Percentiles rank a stretch among this genome's conserved stretches.
Evolutionary conservation across 1,140 invertebrate genomes (phyloP).

Genomic region (Arctopsyche grandis): DNA sequence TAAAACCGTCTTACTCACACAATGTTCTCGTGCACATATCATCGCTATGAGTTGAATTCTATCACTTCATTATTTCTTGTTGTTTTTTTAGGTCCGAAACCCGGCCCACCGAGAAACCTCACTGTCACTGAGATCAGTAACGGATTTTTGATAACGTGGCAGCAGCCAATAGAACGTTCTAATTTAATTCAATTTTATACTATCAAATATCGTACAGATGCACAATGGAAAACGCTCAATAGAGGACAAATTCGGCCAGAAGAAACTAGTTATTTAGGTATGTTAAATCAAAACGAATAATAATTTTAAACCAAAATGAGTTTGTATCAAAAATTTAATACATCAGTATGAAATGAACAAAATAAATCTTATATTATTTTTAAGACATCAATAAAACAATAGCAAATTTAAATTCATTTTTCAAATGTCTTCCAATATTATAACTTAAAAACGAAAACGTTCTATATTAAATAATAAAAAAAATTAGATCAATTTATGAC

Average conservation of each 20-base stretch:
- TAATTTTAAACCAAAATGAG: conserved; percentile 48
- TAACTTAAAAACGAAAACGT: no score
- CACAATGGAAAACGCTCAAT: conserved; percentile 86
- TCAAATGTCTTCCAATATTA: no score
- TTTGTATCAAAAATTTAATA: background rate
- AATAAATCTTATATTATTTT: no score
- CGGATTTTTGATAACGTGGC: conserved; percentile 90
- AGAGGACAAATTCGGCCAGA: conserved; percentile 87
- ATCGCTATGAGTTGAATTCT: background rate
- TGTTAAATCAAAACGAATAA: conserved; percentile 47
- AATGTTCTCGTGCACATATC: background rate
- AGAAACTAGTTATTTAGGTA: conserved; percentile 87
- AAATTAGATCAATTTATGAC: no score
- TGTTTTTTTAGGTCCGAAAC: conserved; percentile 80
- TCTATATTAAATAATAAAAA: no score
- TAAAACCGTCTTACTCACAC: background rate
- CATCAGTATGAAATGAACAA: no score
- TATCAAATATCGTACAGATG: conserved; percentile 90
- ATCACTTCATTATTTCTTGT: background rate
- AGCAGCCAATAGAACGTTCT: conserved; percentile 80
- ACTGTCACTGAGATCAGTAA: conserved; percentile 87
- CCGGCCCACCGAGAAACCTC: conserved; percentile 86
- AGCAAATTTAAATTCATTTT: no score
- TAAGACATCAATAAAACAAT: no score
- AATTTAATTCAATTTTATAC: conserved; percentile 89